These are phyloP conservation scores for Achroia grisella DNA, from an alignment of 1,140 invertebrate species.

Conservation along the genomic window DNA sequence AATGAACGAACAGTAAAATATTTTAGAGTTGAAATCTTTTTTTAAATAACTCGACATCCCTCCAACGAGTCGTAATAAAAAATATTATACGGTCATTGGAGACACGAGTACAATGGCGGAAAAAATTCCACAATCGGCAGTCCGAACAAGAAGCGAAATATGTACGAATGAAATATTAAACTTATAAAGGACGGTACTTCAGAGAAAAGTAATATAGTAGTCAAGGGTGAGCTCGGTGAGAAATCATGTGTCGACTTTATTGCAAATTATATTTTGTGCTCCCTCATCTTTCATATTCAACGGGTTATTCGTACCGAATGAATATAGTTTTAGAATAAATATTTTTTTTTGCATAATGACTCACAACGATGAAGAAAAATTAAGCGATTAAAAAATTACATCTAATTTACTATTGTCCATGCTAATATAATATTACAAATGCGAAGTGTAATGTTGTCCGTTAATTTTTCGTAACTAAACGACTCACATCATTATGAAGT, in stretches of 20 bases:
- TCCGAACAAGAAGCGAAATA: constrained; percentile 5
- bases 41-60: constrained; percentile 9
- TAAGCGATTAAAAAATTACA: too few species aligned
- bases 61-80: constrained; percentile 10
- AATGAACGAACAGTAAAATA: too few species aligned
- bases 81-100: constrained; percentile 10
- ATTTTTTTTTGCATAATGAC: too few species aligned
- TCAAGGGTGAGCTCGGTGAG: constrained; percentile 27
- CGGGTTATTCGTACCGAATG: constrained; percentile 6
- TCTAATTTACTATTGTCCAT: too few species aligned
- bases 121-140: constrained; percentile 11
- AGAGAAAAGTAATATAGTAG: constrained; percentile 47
- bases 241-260: constrained; percentile 35
- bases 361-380: too few species aligned
- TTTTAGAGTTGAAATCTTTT: not conserved
- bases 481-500: too few species aligned
- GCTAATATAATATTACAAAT: too few species aligned
- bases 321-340: too few species aligned
- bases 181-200: constrained; percentile 27
- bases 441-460: too few species aligned
- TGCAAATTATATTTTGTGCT: constrained; percentile 37
- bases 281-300: constrained; percentile 4
- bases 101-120: constrained; percentile 10
- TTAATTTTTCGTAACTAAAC: too few species aligned
- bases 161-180: constrained; percentile 26